Base-by-base conservation (phyloP, 2,113 vertebrate species). In the Pedionomus torquatus region DNA sequence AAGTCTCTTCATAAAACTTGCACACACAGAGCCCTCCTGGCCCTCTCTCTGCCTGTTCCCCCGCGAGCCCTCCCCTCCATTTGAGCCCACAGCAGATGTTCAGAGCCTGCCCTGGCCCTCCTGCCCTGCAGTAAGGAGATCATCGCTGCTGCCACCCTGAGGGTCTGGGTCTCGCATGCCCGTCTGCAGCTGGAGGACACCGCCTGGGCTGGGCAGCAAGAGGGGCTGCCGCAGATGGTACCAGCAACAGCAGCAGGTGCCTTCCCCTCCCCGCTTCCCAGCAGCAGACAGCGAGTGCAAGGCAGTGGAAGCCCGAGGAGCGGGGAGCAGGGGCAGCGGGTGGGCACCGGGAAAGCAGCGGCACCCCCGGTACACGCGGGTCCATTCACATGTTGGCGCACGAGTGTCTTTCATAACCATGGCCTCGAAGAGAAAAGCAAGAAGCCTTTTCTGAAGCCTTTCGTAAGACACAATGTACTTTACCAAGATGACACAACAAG, bases 291-390 rank as follows among this genome's bases (percentile, higher is more conserved):
- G 54, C 6, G 2, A n/a, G n/a, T n/a, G 77, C 35, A 60, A 77
- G 46, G 2, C 23, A 17, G 8, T 1, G 24, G 46, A 11, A 49
- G 69, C 43, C 9, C 0, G 2, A 54, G 48, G 71, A 72, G 52
- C 35, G 41, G 17, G 69, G 6, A 66, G 37, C 0, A 4, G 33
- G 49, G 52, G 65, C 64, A 44, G 48, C 37, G 11, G 52, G 51
- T 31, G n/a, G n/a, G n/a, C n/a, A n/a, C n/a, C n/a, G n/a, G 68
- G 51, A 41, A 44, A 84, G 13, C 48, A 19, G 57, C 18, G 46
- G 52, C 13, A 9, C 31, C 52, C 52, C 17, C 0, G 2, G 55
- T 14, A 54, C 39, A 28, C 1, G 10, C 3, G 2, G 54, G 68
- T 25, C 28, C 55, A 10, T 39, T 70, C 63, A 65, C 15, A 4